Conservation (phyloP, 2,113 vertebrate species). For the Eudyptes chrysolophus region DNA sequence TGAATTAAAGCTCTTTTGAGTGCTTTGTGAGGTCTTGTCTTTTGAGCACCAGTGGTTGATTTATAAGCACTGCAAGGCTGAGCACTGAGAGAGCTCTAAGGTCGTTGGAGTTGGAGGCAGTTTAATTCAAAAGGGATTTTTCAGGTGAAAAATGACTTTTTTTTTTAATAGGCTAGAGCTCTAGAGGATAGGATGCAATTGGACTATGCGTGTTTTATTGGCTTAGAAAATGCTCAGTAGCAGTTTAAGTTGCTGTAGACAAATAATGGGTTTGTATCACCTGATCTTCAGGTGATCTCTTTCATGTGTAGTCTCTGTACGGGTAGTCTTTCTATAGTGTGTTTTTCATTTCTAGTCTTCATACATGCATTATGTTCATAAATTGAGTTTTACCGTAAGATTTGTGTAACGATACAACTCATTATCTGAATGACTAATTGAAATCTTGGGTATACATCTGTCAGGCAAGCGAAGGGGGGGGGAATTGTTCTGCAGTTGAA, state of each 20-base stretch:
- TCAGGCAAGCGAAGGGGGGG: background rate
- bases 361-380: background rate
- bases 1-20: background rate
- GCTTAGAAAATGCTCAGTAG: background rate
- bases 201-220: background rate
- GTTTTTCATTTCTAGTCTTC: background rate
- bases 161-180: background rate
- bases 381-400: background rate
- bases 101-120: background rate
- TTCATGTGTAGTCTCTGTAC: background rate
- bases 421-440: background rate
- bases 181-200: rapidly evolving
- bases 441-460: background rate
- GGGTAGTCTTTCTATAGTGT: background rate
- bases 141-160: background rate
- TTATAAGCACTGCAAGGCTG: background rate
- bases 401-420: background rate
- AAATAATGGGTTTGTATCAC: background rate
- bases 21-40: background rate
- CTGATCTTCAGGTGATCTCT: background rate
- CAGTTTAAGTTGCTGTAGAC: background rate
- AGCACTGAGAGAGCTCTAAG: background rate
- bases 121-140: background rate
- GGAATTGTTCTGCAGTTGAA: background rate
- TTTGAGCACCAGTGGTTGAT: background rate